A percentile compares a stretch with the other conserved stretches of the same genome.
Conservation (phyloP, 2,797 vertebrate species). For the Rhincodon typus region DNA sequence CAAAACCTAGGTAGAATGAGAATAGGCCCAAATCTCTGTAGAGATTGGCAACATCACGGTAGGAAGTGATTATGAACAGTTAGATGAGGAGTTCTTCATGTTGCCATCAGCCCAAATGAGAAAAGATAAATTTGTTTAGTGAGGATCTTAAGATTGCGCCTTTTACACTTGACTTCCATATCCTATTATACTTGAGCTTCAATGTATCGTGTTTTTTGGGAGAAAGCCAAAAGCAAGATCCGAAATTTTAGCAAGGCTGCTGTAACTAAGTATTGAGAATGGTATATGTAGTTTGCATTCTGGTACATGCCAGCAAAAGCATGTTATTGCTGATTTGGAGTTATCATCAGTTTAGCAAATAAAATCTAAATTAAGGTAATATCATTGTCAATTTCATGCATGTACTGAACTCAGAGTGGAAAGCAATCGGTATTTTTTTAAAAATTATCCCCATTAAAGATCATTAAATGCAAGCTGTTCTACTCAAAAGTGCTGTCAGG, state of each 20-base stretch:
- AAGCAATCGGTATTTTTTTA: constrained; percentile 16
- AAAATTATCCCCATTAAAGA: constrained; percentile 31
- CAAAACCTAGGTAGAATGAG: background rate
- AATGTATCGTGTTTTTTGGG: too few relatives aligned
- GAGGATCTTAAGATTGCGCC: background rate
- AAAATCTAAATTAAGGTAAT: constrained; percentile 26
- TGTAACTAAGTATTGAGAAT: background rate
- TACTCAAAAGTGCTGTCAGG: constrained; percentile 2
- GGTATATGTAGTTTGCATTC: background rate
- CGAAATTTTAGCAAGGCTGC: background rate
- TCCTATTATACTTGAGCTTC: background rate
- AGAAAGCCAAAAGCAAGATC: background rate
- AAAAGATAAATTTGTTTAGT: background rate
- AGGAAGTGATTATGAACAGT: background rate
- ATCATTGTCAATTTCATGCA: constrained; percentile 23
- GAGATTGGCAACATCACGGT: background rate
- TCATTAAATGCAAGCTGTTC: constrained; percentile 31
- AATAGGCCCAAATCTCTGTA: background rate
- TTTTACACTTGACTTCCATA: background rate
- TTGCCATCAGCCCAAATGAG: too few relatives aligned
- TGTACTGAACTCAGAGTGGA: background rate
- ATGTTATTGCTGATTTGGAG: constrained; percentile 7
- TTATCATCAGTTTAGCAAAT: constrained; percentile 19
- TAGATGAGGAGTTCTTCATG: background rate
- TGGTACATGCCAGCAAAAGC: background rate